Conservation (phyloP, 35 echinoderm and acorn worm species). For the Stichopus chloronotus region DNA sequence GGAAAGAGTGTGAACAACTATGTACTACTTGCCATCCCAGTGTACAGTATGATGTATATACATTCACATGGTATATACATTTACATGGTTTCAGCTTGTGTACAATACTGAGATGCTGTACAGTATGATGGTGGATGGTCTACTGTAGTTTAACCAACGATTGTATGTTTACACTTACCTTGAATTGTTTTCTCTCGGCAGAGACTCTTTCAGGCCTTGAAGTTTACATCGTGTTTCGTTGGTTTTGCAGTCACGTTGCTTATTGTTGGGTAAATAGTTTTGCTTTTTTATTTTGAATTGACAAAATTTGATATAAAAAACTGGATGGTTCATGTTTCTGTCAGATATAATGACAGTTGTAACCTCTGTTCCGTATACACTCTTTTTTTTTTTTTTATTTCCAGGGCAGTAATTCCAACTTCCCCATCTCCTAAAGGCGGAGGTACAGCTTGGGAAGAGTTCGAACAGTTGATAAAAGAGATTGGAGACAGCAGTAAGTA, state of each 20-base stretch:
- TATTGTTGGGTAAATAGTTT: neutral
- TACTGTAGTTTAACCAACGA: too few species aligned
- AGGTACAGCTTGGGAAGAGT: slow-evolving; percentile 60
- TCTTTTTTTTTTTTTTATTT: slow-evolving; percentile 31
- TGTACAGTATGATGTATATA: too few species aligned
- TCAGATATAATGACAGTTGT: neutral
- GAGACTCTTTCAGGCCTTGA: slow-evolving; percentile 9
- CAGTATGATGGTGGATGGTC: too few species aligned
- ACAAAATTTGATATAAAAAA: neutral
- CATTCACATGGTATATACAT: too few species aligned
- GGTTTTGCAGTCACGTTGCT: slow-evolving; percentile 24
- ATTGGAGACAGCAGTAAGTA: slow-evolving; percentile 77
- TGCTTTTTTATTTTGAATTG: neutral
- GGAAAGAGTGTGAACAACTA: too few species aligned
- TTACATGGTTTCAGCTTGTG: too few species aligned
- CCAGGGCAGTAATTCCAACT: slow-evolving; percentile 83
- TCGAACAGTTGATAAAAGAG: slow-evolving; percentile 72
- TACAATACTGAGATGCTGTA: too few species aligned
- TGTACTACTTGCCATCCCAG: too few species aligned
- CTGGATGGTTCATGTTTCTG: neutral
- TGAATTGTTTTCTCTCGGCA: neutral
- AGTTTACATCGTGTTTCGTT: neutral
- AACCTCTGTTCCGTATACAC: neutral
- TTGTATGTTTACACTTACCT: too few species aligned
- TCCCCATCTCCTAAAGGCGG: slow-evolving; percentile 50